Conservation (phyloP, 2,888 invertebrate species). For the Acheta domesticus region DNA sequence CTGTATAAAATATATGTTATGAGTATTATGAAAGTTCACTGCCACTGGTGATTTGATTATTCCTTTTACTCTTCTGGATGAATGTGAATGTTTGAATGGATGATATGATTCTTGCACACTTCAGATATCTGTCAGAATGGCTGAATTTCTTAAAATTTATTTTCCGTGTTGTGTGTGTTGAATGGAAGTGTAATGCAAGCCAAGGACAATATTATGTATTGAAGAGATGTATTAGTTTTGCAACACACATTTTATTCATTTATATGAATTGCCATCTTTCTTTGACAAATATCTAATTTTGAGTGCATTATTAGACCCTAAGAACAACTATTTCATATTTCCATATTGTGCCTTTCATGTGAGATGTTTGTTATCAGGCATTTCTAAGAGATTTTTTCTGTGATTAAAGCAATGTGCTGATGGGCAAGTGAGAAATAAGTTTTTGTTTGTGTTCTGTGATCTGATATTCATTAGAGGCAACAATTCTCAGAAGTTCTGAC, state of each 20-base stretch:
- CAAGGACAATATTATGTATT: neutral
- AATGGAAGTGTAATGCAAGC: neutral
- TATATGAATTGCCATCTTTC: too few relatives aligned
- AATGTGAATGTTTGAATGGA: neutral
- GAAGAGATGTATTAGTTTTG: neutral
- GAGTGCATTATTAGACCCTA: too few relatives aligned
- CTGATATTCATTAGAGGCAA: neutral
- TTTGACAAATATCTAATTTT: too few relatives aligned
- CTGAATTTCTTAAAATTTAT: neutral
- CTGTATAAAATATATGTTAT: constrained; percentile 18
- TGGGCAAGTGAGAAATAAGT: neutral
- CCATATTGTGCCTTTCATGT: constrained; percentile 18
- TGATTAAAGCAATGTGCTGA: constrained; percentile 3
- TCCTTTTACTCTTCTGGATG: neutral
- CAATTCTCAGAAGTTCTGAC: neutral
- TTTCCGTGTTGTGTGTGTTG: neutral
- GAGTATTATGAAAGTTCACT: constrained; percentile 10
- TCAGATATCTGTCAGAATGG: neutral
- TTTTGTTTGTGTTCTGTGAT: constrained; percentile 7
- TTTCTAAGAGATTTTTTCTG: constrained; percentile 11
- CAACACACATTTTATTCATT: too few relatives aligned
- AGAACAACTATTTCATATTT: neutral
- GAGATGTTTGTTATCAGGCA: constrained; percentile 18
- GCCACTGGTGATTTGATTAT: constrained; percentile 4
- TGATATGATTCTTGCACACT: neutral